Conservation (phyloP, 2,113 vertebrate genomes). For the Parotia lawesii region DNA sequence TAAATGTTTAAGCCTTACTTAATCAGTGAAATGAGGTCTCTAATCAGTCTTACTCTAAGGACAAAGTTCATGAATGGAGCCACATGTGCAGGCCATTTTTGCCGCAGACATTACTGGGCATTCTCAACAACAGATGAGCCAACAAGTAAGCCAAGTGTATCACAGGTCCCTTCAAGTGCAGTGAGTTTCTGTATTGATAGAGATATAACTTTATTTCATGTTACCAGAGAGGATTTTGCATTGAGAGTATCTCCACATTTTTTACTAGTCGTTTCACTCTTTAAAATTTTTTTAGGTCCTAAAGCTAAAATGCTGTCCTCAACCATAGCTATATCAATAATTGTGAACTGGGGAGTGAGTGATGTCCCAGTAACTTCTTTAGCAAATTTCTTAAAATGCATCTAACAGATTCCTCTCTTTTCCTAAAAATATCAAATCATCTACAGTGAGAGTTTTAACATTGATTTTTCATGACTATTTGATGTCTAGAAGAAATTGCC, state of each 20-base stretch:
- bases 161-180: neutral
- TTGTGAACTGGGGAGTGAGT: fast-evolving
- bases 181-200: neutral
- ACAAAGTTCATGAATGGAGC: neutral
- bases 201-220: neutral
- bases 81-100: neutral
- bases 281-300: neutral
- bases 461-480: neutral
- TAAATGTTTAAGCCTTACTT: neutral
- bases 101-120: neutral
- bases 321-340: neutral
- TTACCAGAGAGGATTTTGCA: neutral
- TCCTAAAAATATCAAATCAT: neutral
- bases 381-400: neutral
- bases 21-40: neutral
- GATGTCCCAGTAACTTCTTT: neutral
- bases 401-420: neutral
- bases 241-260: neutral
- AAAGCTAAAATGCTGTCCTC: neutral
- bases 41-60: neutral
- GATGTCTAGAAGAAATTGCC: neutral
- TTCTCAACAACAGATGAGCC: neutral
- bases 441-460: neutral
- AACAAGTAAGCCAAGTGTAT: neutral
- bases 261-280: neutral